Base-by-base conservation (phyloP, 2,113 vertebrate species). In the Synodontis membranacea region DNA sequence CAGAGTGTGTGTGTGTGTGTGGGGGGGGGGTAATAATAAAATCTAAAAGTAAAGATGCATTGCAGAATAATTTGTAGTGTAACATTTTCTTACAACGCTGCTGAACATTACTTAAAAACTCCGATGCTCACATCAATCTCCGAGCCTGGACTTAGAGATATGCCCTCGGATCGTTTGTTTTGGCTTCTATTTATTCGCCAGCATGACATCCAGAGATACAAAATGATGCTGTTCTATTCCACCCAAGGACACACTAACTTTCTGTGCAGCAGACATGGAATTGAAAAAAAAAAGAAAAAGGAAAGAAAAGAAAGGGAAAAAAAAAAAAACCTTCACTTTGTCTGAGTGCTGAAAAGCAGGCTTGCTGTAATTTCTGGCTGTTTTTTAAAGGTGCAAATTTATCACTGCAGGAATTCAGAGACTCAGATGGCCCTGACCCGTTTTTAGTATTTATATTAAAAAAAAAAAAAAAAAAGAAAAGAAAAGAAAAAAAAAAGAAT, bases 41-140 rank as follows among this genome's bases (percentile, higher is more conserved):
- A 62, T n/a, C 2, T 28, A 39, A 52, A 42, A 68, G 9, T 84
- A 80, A 58, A 31, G 50, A 39, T 21, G 80, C 56, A 68, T 80
- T 84, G 50, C n/a, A 42, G 82, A 54, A 58, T 56, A 64, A 80
- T 86, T 82, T 80, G 39, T 19, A 31, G 66, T 64, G 80, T 46
- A 85, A 52, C 44, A 31, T 58, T 52, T 84, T 48, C 14, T 12
- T 81, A 66, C 25, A 80, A 75, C 28, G 87, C 9, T 10, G 48
- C 83, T 75, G 56, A 87, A 84, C 8, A 37, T 28, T 9, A 44
- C 54, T 74, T 74, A n/a, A 46, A 76, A 64, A 48, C 28, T 50
- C 10, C 2, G 21, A 42, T 39, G 46, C 52, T 48, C 68, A 62
- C 81, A 75, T 83, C 74, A 17, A 19, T 87, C 83, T 44, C 28